These are phyloP conservation scores for Torymus auratus DNA, from an alignment of 2,888 invertebrate genomes.

Conservation along the genomic window DNA sequence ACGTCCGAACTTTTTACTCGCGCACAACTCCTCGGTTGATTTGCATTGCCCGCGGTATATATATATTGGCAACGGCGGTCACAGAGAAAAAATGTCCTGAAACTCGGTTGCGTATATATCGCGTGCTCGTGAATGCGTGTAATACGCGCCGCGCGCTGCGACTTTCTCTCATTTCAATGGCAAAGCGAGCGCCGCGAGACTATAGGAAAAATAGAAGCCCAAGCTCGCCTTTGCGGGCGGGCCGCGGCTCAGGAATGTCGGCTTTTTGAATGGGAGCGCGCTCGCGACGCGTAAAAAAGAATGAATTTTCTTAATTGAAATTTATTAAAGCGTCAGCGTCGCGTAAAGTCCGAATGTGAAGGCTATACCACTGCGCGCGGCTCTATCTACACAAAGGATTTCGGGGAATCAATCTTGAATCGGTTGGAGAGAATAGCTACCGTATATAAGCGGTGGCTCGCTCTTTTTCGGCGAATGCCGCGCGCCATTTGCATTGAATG, in stretches of 20 bases:
- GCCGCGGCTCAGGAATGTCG: constrained; percentile 8
- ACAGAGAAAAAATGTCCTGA: constrained; percentile 13
- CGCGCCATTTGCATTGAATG: constrained; percentile 58
- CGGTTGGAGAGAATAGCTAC: not conserved
- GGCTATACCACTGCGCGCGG: constrained; percentile 13
- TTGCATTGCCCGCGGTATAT: constrained; percentile 6
- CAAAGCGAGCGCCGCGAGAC: constrained; percentile 4
- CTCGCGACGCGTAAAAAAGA: constrained; percentile 38
- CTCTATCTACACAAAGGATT: constrained; percentile 35
- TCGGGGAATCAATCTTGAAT: constrained; percentile 56
- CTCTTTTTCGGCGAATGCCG: constrained; percentile 20
- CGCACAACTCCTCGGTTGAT: not conserved
- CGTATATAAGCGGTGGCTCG: not conserved
- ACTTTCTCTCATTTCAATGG: constrained; percentile 44
- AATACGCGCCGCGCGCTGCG: not conserved
- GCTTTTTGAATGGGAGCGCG: constrained; percentile 12
- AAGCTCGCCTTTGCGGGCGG: not conserved
- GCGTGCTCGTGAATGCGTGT: not conserved
- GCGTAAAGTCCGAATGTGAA: constrained; percentile 15
- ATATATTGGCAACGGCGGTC: not conserved
- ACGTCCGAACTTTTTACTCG: not conserved
- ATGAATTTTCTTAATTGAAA: constrained; percentile 60
- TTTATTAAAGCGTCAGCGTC: constrained; percentile 57
- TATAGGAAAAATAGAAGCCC: constrained; percentile 5
- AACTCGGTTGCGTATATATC: not conserved